Evolutionary conservation across 1,140 invertebrate species (phyloP).

Genomic region (Aphaenogaster ashmeadi): DNA sequence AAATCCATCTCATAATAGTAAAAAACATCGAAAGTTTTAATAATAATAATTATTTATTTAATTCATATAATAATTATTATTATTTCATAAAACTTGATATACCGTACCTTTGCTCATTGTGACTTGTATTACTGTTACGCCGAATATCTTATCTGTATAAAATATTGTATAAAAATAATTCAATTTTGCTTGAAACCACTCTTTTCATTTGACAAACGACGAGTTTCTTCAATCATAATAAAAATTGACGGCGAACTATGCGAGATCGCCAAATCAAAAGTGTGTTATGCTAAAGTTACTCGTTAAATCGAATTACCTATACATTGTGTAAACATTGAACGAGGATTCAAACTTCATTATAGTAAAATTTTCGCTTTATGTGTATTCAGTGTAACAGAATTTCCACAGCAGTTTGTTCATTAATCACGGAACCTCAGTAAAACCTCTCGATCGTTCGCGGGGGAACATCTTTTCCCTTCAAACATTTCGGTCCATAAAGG

Average conservation of each 20-base stretch:
- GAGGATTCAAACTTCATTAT: conserved; percentile 57
- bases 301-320: conserved; percentile 47
- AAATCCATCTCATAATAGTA: background rate
- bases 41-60: no score
- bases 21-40: no score
- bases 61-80: background rate
- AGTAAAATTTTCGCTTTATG: conserved; percentile 47
- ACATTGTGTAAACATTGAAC: conserved; percentile 54
- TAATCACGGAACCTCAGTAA: conserved; percentile 42
- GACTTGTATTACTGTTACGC: background rate
- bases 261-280: conserved; percentile 1
- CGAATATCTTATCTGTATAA: background rate
- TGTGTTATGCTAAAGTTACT: conserved; percentile 29
- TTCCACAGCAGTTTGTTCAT: conserved; percentile 58
- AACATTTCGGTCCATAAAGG: conserved; percentile 52
- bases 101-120: background rate
- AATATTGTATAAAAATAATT: background rate
- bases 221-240: background rate
- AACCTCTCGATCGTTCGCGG: conserved; percentile 11
- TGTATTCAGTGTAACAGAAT: conserved; percentile 55
- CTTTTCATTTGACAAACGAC: background rate
- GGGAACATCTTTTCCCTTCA: conserved; percentile 49
- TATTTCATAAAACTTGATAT: background rate
- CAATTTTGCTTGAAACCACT: background rate
- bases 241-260: background rate